These are phyloP conservation scores for Tetranychus piercei DNA, from an alignment of 2,888 invertebrate species.

Conservation along the genomic window DNA sequence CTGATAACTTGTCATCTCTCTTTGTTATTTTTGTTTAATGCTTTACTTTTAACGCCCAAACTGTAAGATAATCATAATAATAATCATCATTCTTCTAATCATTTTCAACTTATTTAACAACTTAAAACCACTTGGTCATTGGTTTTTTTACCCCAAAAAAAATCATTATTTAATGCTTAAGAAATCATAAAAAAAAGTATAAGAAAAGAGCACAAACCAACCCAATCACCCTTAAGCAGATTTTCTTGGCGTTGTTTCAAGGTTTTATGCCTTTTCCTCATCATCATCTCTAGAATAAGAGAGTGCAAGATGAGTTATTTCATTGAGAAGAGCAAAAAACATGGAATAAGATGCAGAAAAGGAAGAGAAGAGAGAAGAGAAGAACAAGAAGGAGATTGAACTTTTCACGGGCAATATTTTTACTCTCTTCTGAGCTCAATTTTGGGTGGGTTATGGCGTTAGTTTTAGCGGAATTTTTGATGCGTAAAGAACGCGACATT, in stretches of 20 bases:
- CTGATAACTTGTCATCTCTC: no score
- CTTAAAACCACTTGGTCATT: no score
- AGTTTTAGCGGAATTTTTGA: neutral
- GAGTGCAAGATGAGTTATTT: neutral
- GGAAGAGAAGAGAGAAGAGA: neutral
- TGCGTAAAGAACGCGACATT: slow-evolving; percentile 1
- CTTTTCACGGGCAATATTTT: slow-evolving; percentile 1
- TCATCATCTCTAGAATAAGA: neutral
- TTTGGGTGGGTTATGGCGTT: neutral
- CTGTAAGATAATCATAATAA: no score
- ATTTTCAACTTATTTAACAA: no score
- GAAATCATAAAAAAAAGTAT: neutral
- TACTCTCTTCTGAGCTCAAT: neutral
- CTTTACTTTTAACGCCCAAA: no score
- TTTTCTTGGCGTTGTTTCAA: neutral
- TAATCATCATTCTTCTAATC: no score
- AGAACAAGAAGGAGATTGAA: neutral
- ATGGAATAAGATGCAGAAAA: neutral
- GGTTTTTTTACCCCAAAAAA: no score
- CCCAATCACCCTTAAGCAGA: neutral
- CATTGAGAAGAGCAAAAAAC: neutral
- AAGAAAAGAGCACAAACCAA: neutral
- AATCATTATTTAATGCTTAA: no score
- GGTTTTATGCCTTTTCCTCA: neutral
- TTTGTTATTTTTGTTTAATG: no score